phyloP scores from a whole-genome alignment of 35 echinoderm and acorn worm genomes.

The Heliocidaris tuberculata region DNA sequence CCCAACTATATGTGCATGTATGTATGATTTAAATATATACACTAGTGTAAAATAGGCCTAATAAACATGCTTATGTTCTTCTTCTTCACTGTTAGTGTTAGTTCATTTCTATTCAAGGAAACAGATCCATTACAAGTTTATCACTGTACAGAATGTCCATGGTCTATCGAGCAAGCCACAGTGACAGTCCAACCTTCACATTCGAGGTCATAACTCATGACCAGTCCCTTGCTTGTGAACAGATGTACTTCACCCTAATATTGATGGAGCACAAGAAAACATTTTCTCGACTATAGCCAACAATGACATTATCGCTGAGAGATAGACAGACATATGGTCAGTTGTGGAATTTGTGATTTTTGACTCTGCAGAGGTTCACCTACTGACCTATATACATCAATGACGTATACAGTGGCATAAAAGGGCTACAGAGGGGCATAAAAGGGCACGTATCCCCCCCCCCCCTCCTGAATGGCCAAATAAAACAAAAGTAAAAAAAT shows the following conservation, averaged over 20 bases:
- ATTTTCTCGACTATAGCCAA: background rate
- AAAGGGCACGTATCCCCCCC: background rate
- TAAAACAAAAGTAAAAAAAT: no score
- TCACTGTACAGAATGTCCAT: no score
- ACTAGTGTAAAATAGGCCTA: no score
- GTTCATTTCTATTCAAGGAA: no score
- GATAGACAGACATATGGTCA: background rate
- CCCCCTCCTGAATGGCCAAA: no score
- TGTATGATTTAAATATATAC: no score
- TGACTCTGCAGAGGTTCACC: background rate
- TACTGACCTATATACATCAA: conserved; percentile 5
- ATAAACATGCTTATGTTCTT: no score
- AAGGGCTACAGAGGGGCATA: background rate
- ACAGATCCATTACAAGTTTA: no score
- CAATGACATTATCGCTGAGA: background rate
- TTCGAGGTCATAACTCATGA: background rate
- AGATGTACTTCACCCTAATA: background rate
- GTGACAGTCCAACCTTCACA: no score
- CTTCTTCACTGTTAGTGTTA: no score
- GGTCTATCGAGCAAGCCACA: no score
- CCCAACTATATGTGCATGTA: no score
- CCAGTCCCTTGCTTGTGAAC: background rate
- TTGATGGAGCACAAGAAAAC: background rate
- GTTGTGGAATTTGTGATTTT: background rate
- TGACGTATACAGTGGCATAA: background rate